These are phyloP conservation scores for Hyperoplus immaculatus DNA, from an alignment of 2,797 vertebrate genomes.

Conservation along the genomic window DNA sequence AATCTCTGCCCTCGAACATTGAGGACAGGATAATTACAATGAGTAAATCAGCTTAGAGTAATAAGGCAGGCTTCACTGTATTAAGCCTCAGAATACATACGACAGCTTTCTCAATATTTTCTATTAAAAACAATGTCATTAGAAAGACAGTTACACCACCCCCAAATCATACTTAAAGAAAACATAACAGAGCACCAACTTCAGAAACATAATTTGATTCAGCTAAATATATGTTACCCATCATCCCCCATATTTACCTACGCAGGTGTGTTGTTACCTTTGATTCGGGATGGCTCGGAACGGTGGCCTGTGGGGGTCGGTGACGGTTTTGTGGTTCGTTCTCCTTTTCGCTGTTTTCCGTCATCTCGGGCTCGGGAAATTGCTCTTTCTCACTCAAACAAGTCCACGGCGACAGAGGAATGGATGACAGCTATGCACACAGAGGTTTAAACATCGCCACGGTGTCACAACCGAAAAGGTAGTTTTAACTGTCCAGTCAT, in stretches of 20 bases:
- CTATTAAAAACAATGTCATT: background rate
- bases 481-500: slow-evolving; percentile 43
- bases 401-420: slow-evolving; percentile 40
- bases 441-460: slow-evolving; percentile 46
- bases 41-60: slow-evolving; percentile 65
- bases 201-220: no score
- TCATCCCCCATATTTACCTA: background rate
- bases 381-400: slow-evolving; percentile 8
- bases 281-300: slow-evolving; percentile 85
- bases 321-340: slow-evolving; percentile 87
- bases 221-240: no score
- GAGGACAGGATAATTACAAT: slow-evolving; percentile 49
- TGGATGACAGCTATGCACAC: background rate
- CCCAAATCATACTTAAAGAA: background rate
- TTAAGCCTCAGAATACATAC: slow-evolving; percentile 27
- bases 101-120: background rate
- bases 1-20: slow-evolving; percentile 63
- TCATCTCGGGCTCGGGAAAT: slow-evolving; percentile 80
- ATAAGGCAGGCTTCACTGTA: slow-evolving; percentile 49
- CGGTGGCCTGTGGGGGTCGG: slow-evolving; percentile 77
- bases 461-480: slow-evolving; percentile 17
- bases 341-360: slow-evolving; percentile 92
- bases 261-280: slow-evolving; percentile 85
- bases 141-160: background rate
- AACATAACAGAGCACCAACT: background rate